Evolutionary conservation across 2,797 vertebrate genomes (phyloP), one percentile per base, ranked within the genome.

Genomic region (Nothura maculosa): DNA sequence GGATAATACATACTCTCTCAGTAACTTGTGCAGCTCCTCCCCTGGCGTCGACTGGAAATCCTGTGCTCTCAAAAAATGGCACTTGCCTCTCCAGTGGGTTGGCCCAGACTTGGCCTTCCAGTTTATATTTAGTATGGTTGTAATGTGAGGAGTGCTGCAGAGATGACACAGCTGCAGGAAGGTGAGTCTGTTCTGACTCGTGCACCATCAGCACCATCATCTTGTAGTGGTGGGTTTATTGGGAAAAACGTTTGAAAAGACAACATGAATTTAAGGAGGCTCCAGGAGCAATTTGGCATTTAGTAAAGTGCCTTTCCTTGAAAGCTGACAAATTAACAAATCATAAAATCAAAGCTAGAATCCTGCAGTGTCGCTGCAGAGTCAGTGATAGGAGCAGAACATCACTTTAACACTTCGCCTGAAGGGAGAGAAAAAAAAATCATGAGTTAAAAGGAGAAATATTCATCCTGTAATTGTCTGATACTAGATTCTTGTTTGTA

Each of bases 391-490:
- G 75, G 54, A 93, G 50, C 62, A 82, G 88, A 87, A 88, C 72
- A 92, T 76, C 93, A 69, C 93, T 93, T 94, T 50, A 96, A 78
- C 95, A 78, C 92, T 92, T 95, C 48, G 66, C 92, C 90, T 92
- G 66, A 89, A 95, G 88, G 1, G 88, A 95, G 84, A 4, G 79
- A 74, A 85, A 85, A 93, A 85, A 73, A 36, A 2, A 2, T 68
- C 0, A 4, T 50, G 75, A 93, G 57, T 87, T 89, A 75, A 91
- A 92, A 94, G 68, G 55, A 88, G 62, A 83, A 87, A 57, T 36
- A 34, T 55, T 87, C 73, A 66, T 72, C n/a, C 55, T 9, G 3
- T 93, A 93, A 78, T 80, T 95, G 54, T 73, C 58, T 90, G 72
- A 40, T 4, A 9, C 34, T 87, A 77, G 58, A 61, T 70, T 88